Base-by-base conservation (phyloP, 2,888 invertebrate genomes). In the Cremastobaeus sp. region DNA sequence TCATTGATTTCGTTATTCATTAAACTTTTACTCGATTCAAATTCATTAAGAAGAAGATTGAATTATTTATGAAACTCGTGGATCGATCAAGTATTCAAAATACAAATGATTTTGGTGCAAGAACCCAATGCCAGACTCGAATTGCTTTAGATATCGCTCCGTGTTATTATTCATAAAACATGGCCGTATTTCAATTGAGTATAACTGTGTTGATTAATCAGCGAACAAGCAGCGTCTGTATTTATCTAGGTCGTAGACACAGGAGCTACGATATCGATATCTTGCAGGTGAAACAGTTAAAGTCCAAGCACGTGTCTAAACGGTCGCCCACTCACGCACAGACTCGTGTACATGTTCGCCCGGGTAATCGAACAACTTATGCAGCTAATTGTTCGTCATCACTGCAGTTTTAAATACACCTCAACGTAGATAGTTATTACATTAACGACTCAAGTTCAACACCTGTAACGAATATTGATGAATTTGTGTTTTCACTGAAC, bases 261-360 rank as follows among this genome's bases (percentile, higher is more conserved):
- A 35, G 55, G 43, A 15, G 39, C 32, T 43, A 35, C 39, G 41
- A 66, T 50, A 59, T 52, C 68, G 68, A 68, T 68, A 59, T 35
- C 59, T 59, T 43, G 59, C 28, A 18, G 66, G 25, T 34, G 57
- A 66, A 65, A 57, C 41, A 57, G 48, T 45, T 68, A 18, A 52
- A 68, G 50, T 59, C 48, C 59, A 52, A 52, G 68, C 52, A 68
- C 68, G 68, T 68, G 66, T 48, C 66, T 57, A 48, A 57, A 54
- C 30, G 64, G 45, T 37, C 25, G 37, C 64, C 64, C 45, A 34
- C 64, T 65, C 64, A 54, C 45, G 64, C 54, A 65, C 35, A 20
- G 14, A 41, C 47, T 32, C 30, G 25, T 20, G 43, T 34, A 25
- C 41, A n/a, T 34, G 39, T 60, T 30, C 34, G 37, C 21, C 20